A percentile compares a stretch with the other conserved stretches of the same genome.
These are phyloP conservation scores for Lynx canadensis DNA, from an alignment of 2,113 vertebrate genomes.

Conservation along the genomic window DNA sequence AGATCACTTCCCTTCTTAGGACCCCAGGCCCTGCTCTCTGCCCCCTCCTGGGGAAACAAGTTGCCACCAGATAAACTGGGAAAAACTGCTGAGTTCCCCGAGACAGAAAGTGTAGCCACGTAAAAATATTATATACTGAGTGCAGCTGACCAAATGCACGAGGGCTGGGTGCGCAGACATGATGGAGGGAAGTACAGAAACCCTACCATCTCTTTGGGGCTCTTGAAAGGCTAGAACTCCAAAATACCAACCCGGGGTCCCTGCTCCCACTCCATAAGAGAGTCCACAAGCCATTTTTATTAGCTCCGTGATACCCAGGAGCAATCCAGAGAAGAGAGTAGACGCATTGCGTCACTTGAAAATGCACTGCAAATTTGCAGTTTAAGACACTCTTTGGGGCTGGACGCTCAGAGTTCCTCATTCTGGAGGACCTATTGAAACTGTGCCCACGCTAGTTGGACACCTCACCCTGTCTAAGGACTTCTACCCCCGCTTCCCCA, in stretches of 20 bases:
- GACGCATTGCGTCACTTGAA: not conserved
- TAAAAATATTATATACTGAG: not conserved
- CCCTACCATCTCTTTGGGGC: not conserved
- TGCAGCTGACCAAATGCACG: not conserved
- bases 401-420: not conserved
- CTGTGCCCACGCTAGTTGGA: not conserved
- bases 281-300: slow-evolving; percentile 21
- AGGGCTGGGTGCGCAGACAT: not conserved
- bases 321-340: not conserved
- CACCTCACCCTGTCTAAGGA: no score
- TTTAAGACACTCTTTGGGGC: not conserved
- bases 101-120: not conserved
- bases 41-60: slow-evolving; percentile 4
- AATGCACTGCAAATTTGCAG: not conserved
- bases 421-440: not conserved
- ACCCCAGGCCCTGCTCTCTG: not conserved
- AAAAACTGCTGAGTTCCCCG: not conserved
- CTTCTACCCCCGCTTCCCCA: no score
- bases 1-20: slow-evolving; percentile 12
- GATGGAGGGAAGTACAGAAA: not conserved
- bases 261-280: not conserved
- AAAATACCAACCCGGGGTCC: slow-evolving; percentile 16
- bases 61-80: slow-evolving; percentile 45
- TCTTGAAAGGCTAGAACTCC: slow-evolving; percentile 32
- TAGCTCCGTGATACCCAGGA: slow-evolving; percentile 17